Percentiles rank a stretch among this genome's conserved stretches.
Evolutionary conservation across 2,888 invertebrate genomes (phyloP).

Genomic region (Quadroppia sp.): DNA sequence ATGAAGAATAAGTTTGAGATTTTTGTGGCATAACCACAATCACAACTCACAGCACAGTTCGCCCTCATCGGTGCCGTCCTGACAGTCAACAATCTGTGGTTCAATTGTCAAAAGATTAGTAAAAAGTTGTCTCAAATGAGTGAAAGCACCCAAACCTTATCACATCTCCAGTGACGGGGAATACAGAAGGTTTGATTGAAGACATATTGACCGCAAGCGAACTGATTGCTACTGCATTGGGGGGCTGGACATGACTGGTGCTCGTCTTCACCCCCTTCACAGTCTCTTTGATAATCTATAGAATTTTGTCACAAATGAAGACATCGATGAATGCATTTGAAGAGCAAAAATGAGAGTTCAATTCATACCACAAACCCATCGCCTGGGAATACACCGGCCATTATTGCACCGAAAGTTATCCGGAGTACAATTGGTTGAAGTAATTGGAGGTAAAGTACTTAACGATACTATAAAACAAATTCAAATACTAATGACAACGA

Average conservation of each 20-base stretch:
- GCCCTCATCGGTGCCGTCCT: constrained; percentile 89
- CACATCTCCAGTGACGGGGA: constrained; percentile 86
- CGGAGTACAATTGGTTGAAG: constrained; percentile 44
- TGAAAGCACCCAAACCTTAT: constrained; percentile 62
- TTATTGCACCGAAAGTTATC: constrained; percentile 48
- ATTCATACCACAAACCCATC: constrained; percentile 70
- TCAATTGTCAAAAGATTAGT: neutral
- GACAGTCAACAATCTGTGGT: constrained; percentile 69
- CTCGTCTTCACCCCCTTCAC: constrained; percentile 83
- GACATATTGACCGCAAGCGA: constrained; percentile 68
- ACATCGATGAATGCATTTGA: neutral
- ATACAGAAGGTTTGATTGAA: constrained; percentile 95
- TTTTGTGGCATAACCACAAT: neutral
- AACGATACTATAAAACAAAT: constrained; percentile 1
- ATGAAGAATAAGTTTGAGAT: neutral
- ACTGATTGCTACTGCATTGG: constrained; percentile 78
- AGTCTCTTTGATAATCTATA: constrained; percentile 78
- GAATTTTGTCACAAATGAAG: constrained; percentile 64
- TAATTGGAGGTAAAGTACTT: constrained; percentile 25
- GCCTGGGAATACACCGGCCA: constrained; percentile 67
- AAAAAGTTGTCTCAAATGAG: neutral
- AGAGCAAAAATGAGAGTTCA: neutral
- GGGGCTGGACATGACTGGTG: constrained; percentile 86
- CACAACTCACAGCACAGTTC: constrained; percentile 86
- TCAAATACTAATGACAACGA: neutral